Base-by-base conservation (phyloP, 2,797 vertebrate genomes). In the Triplophysa bombifrons region DNA sequence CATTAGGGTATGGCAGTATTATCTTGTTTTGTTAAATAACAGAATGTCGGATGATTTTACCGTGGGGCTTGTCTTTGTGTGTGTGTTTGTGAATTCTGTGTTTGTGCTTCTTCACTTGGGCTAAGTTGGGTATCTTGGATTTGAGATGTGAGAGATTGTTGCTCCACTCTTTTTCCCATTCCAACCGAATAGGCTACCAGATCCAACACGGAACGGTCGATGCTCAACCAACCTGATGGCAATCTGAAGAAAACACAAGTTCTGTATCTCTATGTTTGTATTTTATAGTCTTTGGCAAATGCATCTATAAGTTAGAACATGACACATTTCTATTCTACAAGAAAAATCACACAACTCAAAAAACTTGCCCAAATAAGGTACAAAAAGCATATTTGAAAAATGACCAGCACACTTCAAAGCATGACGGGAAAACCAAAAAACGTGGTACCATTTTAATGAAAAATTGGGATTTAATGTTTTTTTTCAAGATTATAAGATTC, bases 171-270 rank as follows among this genome's bases (percentile, higher is more conserved):
- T 85, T 93, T 94, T 17, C 91, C 93, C 2, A 89, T 90, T 51
- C 95, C 94, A 4, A 98, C 91, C 0, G 95, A 96, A 90, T 96
- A 95, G 11, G 94, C 95, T 76, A 99, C 89, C 1, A 96, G 91
- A 82, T 95, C 95, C 58, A 98, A 93, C 65, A 98, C 86, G 0
- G 97, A 96, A 38, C 91, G 90, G 78, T 99, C 97, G 89, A 98
- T 90, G 74, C 94, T 94, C 16, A 99, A 92, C 98, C 98, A 99
- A 38, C 96, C 96, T 0, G 97, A 99, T 0, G 98, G 98, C 20
- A 96, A 85, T 88, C 98, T 99, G 87, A 34, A 61, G 68, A 7
- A 65, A 11, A 44, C 19, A 70, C 3, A 80, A 14, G 58, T 25
- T 60, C 0, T 14, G 30, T 30, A 30, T 30, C 30, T 30, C 30